phyloP scores from a whole-genome alignment of 2,797 vertebrate species.

The Nasua narica region DNA sequence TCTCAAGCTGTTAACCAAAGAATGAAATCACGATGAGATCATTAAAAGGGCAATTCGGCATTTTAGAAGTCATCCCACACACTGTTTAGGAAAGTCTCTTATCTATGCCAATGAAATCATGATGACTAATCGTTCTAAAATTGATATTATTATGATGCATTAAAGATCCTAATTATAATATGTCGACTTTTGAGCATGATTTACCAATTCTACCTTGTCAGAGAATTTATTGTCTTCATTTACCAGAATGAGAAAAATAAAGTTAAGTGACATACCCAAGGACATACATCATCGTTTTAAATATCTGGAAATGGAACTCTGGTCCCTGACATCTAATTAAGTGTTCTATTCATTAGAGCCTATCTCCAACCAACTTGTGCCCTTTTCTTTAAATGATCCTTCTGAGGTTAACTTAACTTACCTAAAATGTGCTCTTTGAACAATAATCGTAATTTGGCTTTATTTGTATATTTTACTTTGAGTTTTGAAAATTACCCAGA shows the following conservation, averaged over 20 bases:
- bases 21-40: slow-evolving; percentile 50
- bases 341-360: background rate
- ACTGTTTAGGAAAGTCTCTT: slow-evolving; percentile 14
- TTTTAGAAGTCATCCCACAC: slow-evolving; percentile 34
- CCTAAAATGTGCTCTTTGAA: background rate
- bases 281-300: slow-evolving; percentile 2
- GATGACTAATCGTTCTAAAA: background rate
- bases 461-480: background rate
- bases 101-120: slow-evolving; percentile 10
- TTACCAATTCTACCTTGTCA: background rate
- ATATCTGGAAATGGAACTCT: background rate
- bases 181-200: background rate
- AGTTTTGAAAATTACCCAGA: slow-evolving; percentile 10
- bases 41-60: slow-evolving; percentile 37
- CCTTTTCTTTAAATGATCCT: background rate
- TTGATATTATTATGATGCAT: background rate
- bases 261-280: slow-evolving; percentile 26
- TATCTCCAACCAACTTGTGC: background rate
- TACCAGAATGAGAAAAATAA: background rate
- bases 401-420: background rate
- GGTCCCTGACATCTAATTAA: background rate
- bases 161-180: background rate
- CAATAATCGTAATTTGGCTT: background rate
- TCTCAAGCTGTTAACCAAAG: slow-evolving; percentile 42
- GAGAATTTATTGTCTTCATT: background rate